A percentile compares a stretch with the other conserved stretches of the same genome.
These are phyloP conservation scores for Drosophila pallidifrons DNA, from an alignment of 1,140 invertebrate genomes.

Conservation along the genomic window DNA sequence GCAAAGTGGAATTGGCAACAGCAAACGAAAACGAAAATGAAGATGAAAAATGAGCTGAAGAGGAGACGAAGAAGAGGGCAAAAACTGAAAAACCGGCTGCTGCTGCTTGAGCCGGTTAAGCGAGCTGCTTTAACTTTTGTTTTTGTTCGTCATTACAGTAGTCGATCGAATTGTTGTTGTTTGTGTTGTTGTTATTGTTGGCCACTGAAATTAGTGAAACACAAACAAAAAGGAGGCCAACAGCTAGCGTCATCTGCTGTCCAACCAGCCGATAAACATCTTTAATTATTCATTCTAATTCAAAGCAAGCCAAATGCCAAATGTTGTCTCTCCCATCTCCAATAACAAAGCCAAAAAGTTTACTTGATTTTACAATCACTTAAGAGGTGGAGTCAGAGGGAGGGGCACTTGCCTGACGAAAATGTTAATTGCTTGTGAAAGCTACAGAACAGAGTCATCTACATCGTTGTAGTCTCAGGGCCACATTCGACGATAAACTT, in stretches of 20 bases:
- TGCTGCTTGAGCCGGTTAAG: slow-evolving; percentile 58
- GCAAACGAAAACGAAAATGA: slow-evolving; percentile 1
- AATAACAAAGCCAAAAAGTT: slow-evolving; percentile 29
- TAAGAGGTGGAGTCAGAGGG: too few species aligned
- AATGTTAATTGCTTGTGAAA: slow-evolving; percentile 51
- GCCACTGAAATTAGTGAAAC: slow-evolving; percentile 48
- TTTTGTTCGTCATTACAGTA: slow-evolving; percentile 23
- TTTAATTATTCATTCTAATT: slow-evolving; percentile 78
- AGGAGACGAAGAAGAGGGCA: not conserved
- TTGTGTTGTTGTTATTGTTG: not conserved
- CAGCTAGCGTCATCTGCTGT: slow-evolving; percentile 49
- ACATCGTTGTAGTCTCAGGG: not conserved
- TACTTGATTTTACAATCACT: slow-evolving; percentile 12
- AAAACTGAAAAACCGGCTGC: slow-evolving; percentile 64
- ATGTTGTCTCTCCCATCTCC: slow-evolving; percentile 13
- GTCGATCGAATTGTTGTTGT: slow-evolving; percentile 8
- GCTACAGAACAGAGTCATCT: slow-evolving; percentile 16
- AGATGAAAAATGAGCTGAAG: slow-evolving; percentile 15
- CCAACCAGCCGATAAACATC: slow-evolving; percentile 57
- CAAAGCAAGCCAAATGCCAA: slow-evolving; percentile 71
- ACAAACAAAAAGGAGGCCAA: slow-evolving; percentile 38
- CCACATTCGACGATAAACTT: not conserved
- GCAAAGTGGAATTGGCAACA: slow-evolving; percentile 2
- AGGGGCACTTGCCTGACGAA: slow-evolving; percentile 23
- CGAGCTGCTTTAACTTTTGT: slow-evolving; percentile 48